Evolutionary conservation across 2,797 vertebrate species (phyloP), one percentile per base, ranked within the genome.

Genomic region (Hafferia zeledoni): DNA sequence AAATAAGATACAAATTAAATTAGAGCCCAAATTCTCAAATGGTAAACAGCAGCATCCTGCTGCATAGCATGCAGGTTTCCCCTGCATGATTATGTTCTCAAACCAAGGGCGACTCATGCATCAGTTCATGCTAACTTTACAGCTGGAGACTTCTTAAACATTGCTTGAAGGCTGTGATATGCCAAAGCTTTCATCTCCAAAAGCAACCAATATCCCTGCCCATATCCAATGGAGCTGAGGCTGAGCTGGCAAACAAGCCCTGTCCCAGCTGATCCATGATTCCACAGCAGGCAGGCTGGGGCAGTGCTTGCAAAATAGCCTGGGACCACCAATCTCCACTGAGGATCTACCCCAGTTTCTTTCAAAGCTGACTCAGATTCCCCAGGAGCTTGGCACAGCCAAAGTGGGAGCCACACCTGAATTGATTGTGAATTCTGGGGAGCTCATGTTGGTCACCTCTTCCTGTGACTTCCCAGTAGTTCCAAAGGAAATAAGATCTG

Each of bases 281-380:
- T 30, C 13, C 27, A 41, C 24, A 1, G 2, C 0, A 0, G 35
- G 1, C 0, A 0, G 39, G 13, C 39, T 46, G 33, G 22, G 28
- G 8, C 57, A 64, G 7, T 0, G 2, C 46, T 43, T 55, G 27
- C 33, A n/a, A 10, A 63, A 49, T 20, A 33, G 10, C 17, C 35
- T 17, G 17, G 44, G 17, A 76, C 20, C 56, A 17, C 30, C 35
- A 20, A 3, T 8, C 41, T 67, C 68, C 70, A 25, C 43, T 35
- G 24, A 75, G 35, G 15, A 71, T 28, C 27, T 23, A 35, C 10
- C 15, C 37, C 28, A 13, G 14, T 28, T 52, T 33, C 19, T 47
- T 57, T 18, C 53, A 74, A 56, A 87, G 10, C 33, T 46, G 43
- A 31, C 6, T 47, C 3, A 0, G 5, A 31, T 17, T 63, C 8